Evolutionary conservation across 2,888 invertebrate genomes (phyloP).

Genomic region (Thymelicus acteon): DNA sequence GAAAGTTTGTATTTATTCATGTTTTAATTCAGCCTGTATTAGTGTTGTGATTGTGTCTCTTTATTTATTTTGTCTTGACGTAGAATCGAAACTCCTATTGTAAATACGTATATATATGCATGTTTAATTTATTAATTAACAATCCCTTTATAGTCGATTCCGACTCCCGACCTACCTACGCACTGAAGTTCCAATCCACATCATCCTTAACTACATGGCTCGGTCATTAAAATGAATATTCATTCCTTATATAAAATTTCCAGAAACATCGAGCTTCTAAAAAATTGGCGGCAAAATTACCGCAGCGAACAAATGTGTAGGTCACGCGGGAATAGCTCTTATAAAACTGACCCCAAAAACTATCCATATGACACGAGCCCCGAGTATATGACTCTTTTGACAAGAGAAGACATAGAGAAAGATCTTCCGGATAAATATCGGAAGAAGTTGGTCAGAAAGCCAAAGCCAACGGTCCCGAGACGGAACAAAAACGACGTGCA

Average conservation of each 20-base stretch:
- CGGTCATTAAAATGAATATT: too few species aligned
- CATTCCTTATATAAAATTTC: neutral
- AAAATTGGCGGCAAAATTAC: slow-evolving; percentile 82
- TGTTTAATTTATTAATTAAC: too few species aligned
- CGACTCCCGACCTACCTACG: too few species aligned
- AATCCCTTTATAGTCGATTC: too few species aligned
- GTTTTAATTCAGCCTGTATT: too few species aligned
- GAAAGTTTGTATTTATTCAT: slow-evolving; percentile 77
- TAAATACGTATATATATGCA: too few species aligned
- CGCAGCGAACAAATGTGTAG: slow-evolving; percentile 54
- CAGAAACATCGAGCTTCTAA: slow-evolving; percentile 74
- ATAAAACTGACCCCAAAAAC: slow-evolving; percentile 51
- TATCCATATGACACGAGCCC: slow-evolving; percentile 85
- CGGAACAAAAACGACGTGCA: slow-evolving; percentile 67
- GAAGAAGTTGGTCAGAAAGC: slow-evolving; percentile 56
- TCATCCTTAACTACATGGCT: too few species aligned
- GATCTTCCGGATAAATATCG: slow-evolving; percentile 77
- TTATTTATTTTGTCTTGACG: neutral
- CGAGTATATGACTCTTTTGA: slow-evolving; percentile 80
- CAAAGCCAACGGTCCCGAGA: slow-evolving; percentile 65
- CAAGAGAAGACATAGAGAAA: slow-evolving; percentile 75
- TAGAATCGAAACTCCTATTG: too few species aligned
- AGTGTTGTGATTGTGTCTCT: neutral
- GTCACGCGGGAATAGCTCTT: slow-evolving; percentile 47
- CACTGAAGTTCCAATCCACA: too few species aligned